These are phyloP conservation scores for Eurystomus glaucurus DNA, from an alignment of 2,797 vertebrate genomes.

Conservation along the genomic window DNA sequence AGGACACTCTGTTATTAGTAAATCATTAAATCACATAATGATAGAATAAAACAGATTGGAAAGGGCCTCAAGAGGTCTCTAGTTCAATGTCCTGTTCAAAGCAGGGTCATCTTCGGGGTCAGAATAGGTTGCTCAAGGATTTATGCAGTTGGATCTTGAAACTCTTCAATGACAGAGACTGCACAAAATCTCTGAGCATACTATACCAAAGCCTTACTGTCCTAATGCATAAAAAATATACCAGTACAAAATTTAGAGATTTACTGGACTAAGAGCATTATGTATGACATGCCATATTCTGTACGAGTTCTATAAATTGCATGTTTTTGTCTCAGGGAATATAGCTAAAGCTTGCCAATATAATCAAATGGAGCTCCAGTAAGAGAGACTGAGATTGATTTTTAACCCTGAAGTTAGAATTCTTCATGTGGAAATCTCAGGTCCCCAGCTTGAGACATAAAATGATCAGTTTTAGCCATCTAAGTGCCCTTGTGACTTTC, in stretches of 20 bases:
- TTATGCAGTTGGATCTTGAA: not conserved
- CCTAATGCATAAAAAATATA: not conserved
- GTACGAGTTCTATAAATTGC: not conserved
- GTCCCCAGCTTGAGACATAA: not conserved
- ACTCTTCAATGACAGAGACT: not conserved
- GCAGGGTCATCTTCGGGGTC: not conserved
- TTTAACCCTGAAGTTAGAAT: not conserved
- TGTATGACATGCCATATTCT: not conserved
- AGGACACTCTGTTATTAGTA: constrained; percentile 2
- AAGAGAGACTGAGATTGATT: not conserved
- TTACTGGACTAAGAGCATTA: not conserved
- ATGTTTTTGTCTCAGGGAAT: not conserved
- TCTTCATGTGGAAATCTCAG: not conserved
- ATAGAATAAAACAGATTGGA: not conserved
- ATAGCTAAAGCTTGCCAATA: not conserved
- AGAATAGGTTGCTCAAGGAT: not conserved
- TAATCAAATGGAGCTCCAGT: not conserved
- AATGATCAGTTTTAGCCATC: not conserved
- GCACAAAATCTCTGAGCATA: not conserved
- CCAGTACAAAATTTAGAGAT: not conserved
- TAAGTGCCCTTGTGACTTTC: not conserved
- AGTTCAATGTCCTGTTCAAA: not conserved
- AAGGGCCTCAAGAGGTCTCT: not conserved
- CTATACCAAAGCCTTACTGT: not conserved
- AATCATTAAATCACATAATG: not conserved